phyloP scores from a whole-genome alignment of 2,888 invertebrate genomes.

The Labia minor region DNA sequence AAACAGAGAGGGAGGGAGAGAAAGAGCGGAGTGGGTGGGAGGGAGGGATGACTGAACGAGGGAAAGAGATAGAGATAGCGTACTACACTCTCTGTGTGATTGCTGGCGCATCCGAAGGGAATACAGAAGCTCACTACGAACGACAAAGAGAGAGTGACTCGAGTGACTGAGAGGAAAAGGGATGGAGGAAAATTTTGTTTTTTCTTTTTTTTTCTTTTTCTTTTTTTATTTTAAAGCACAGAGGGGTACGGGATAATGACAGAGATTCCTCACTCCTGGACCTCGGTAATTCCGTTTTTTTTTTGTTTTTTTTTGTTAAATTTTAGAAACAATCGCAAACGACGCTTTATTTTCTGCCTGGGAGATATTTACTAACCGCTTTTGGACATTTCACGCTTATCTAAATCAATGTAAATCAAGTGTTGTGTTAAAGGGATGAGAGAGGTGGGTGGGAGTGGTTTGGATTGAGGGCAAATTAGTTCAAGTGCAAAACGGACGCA shows the following conservation, averaged over 20 bases:
- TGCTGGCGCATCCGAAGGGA: neutral
- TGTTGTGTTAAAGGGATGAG: no score
- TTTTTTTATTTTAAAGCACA: neutral
- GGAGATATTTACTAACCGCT: no score
- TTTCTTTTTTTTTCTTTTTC: neutral
- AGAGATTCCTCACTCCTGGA: conserved; percentile 5
- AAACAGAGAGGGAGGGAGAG: neutral
- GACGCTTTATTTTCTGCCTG: no score
- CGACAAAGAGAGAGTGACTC: neutral
- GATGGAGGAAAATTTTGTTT: neutral
- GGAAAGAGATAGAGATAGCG: conserved; percentile 14
- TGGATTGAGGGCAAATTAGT: no score
- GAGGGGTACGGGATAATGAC: neutral
- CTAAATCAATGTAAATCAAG: no score
- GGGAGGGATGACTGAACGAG: conserved; percentile 22
- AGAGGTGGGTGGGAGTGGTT: no score
- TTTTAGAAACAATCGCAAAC: no score
- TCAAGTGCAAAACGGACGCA: no score
- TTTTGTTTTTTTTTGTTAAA: neutral
- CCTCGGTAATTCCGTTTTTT: neutral
- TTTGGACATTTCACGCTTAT: no score
- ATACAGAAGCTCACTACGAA: neutral
- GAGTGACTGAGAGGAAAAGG: no score
- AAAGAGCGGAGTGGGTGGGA: neutral
- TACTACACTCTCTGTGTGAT: neutral